Evolutionary conservation across 2,797 vertebrate species (phyloP).

Genomic region (Parambassis ranga): DNA sequence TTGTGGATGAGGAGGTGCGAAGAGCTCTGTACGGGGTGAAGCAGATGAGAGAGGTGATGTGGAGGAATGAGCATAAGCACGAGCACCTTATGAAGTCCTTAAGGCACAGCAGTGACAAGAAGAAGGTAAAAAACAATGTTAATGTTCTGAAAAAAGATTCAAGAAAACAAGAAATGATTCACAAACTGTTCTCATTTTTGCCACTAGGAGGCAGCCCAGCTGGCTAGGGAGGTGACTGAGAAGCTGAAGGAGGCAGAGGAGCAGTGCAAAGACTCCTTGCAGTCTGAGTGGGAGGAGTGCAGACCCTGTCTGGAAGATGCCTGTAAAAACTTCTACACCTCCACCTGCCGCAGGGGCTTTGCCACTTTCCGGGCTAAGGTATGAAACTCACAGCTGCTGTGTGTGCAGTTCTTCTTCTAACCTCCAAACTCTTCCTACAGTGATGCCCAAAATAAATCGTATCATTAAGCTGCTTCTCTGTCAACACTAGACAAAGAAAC

Average conservation of each 20-base stretch:
- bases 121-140: slow-evolving; percentile 74
- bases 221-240: slow-evolving; percentile 86
- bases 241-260: slow-evolving; percentile 87
- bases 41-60: slow-evolving; percentile 91
- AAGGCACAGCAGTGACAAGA: slow-evolving; percentile 86
- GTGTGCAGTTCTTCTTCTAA: background rate
- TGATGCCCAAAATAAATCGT: background rate
- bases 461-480: too few species aligned
- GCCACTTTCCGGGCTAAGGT: slow-evolving; percentile 84
- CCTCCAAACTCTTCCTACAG: background rate
- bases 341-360: slow-evolving; percentile 81
- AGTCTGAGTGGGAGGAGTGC: slow-evolving; percentile 86
- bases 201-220: slow-evolving; percentile 83
- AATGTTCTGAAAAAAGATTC: background rate
- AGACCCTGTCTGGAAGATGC: slow-evolving; percentile 86
- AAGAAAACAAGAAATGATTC: background rate
- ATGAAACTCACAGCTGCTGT: background rate
- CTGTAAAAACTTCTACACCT: slow-evolving; percentile 86
- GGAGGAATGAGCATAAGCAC: slow-evolving; percentile 88
- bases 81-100: slow-evolving; percentile 87
- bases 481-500: too few species aligned
- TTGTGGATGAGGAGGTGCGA: slow-evolving; percentile 85
- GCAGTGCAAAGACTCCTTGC: slow-evolving; percentile 83
- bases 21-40: slow-evolving; percentile 88
- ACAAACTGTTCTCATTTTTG: background rate